phyloP scores from a whole-genome alignment of 2,797 vertebrate species.

The Leptoclinus maculatus region DNA sequence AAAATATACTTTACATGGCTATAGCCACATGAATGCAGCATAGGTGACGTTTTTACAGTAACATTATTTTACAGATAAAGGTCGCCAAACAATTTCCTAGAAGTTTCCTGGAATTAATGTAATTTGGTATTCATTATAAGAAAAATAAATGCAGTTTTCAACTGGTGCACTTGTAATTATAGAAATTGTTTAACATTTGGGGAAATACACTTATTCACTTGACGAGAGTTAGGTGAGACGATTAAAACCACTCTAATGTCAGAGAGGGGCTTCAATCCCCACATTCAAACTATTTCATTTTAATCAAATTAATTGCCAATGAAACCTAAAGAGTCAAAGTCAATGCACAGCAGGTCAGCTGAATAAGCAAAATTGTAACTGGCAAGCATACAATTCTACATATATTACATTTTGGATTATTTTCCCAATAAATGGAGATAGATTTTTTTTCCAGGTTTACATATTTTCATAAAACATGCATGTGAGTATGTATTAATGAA shows the following conservation, averaged over 20 bases:
- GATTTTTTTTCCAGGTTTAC: neutral
- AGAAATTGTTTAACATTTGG: neutral
- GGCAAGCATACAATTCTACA: neutral
- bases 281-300: neutral
- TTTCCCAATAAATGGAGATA: neutral
- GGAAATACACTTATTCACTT: neutral
- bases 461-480: neutral
- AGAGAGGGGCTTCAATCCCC: neutral
- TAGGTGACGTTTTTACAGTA: neutral
- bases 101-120: neutral
- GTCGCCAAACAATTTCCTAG: neutral
- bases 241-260: neutral
- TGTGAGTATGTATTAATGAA: neutral
- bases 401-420: neutral
- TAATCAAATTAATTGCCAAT: neutral
- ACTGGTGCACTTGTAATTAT: neutral
- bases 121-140: neutral
- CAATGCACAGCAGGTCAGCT: neutral
- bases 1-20: neutral
- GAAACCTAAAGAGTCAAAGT: neutral
- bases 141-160: neutral
- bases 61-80: slow-evolving; percentile 2
- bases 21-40: neutral
- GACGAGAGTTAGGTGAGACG: neutral
- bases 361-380: neutral